These are phyloP conservation scores for Terebella lapidaria DNA, from an alignment of 2,888 invertebrate genomes.

Conservation along the genomic window DNA sequence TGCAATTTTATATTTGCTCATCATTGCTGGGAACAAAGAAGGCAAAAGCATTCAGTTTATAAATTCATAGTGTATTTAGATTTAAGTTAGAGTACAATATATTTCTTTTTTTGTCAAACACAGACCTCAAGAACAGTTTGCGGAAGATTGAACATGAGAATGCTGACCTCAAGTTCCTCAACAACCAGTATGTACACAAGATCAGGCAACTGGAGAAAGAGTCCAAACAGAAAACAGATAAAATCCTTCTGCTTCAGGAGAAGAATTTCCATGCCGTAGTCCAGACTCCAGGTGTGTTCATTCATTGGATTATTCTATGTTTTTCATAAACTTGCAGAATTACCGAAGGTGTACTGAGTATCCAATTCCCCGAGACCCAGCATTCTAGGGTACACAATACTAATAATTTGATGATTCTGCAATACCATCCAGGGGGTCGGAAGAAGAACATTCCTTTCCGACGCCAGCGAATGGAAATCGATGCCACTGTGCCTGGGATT, in stretches of 20 bases:
- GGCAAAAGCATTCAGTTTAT: background rate
- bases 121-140: conserved; percentile 58
- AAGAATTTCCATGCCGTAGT: conserved; percentile 55
- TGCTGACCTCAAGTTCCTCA: conserved; percentile 61
- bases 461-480: conserved; percentile 53
- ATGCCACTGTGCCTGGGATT: conserved; percentile 36
- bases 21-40: no score
- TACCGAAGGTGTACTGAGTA: no score
- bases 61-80: no score
- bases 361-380: no score
- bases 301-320: no score
- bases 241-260: conserved; percentile 57
- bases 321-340: no score
- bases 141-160: conserved; percentile 55
- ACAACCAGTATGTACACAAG: conserved; percentile 59
- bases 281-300: conserved; percentile 49
- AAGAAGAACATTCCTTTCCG: conserved; percentile 53
- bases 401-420: no score
- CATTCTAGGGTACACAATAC: no score
- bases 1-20: no score
- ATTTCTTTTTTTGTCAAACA: background rate
- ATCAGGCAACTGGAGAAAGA: conserved; percentile 64
- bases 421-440: conserved; percentile 39
- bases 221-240: conserved; percentile 59
- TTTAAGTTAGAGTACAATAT: no score